Conservation (phyloP, 2,113 vertebrate genomes). For the Eira barbara region DNA sequence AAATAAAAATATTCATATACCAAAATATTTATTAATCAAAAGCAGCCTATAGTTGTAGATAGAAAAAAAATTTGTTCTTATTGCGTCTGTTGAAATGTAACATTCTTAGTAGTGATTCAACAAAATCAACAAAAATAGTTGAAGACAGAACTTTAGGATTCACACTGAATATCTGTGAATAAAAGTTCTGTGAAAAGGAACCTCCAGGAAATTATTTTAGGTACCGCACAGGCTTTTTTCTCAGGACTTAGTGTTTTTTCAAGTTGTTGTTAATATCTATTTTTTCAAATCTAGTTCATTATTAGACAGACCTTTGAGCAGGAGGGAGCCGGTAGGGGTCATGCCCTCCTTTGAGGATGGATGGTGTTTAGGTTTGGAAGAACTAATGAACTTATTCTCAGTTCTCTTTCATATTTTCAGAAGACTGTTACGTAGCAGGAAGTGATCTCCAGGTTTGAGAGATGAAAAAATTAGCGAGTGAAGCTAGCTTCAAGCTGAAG, state of each 20-base stretch:
- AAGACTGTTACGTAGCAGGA: not conserved
- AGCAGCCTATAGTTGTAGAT: not conserved
- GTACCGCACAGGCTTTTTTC: not conserved
- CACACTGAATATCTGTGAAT: not conserved
- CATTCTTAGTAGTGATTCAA: not conserved
- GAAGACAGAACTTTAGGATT: not conserved
- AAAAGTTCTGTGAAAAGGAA: not conserved
- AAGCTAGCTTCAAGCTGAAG: too few species aligned
- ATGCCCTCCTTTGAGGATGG: not conserved
- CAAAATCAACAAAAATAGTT: not conserved
- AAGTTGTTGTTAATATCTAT: not conserved
- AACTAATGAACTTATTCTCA: not conserved
- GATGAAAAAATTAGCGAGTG: not conserved
- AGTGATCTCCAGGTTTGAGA: not conserved
- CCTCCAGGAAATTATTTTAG: not conserved
- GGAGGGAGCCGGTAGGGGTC: not conserved
- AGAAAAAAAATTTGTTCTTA: not conserved
- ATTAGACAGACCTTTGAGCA: not conserved
- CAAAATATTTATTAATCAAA: not conserved
- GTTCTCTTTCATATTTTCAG: not conserved
- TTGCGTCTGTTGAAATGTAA: not conserved
- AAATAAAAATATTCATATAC: not conserved
- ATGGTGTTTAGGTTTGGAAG: not conserved
- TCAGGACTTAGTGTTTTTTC: not conserved
- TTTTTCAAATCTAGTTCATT: not conserved